A percentile compares a stretch with the other conserved stretches of the same genome.
These are phyloP conservation scores for Apodemia zela DNA, from an alignment of 2,888 invertebrate genomes.

Conservation along the genomic window DNA sequence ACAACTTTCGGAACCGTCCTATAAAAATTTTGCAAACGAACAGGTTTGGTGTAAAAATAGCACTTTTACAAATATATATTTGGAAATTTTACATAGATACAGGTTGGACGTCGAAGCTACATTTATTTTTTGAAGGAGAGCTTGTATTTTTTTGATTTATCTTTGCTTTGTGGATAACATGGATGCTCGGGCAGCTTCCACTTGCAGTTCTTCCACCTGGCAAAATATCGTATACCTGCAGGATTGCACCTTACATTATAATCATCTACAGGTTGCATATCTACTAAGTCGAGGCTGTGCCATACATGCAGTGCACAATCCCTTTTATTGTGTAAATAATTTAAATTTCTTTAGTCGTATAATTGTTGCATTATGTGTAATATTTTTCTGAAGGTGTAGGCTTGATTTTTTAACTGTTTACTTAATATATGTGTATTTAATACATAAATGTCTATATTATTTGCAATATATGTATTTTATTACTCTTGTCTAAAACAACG, in stretches of 20 bases:
- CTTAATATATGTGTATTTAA: not conserved
- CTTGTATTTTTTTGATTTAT: slow-evolving; percentile 72
- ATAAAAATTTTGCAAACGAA: slow-evolving; percentile 59
- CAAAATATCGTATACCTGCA: slow-evolving; percentile 90
- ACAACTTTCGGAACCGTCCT: slow-evolving; percentile 65
- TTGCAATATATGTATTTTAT: not conserved
- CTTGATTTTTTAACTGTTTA: not conserved
- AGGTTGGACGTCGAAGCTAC: slow-evolving; percentile 67
- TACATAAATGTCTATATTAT: not conserved
- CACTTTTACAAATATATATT: slow-evolving; percentile 67
- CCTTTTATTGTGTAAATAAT: slow-evolving; percentile 32
- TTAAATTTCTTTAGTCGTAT: slow-evolving; percentile 13
- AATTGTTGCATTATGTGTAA: slow-evolving; percentile 19
- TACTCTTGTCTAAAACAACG: too few species aligned
- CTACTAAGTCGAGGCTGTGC: slow-evolving; percentile 53
- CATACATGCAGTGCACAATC: slow-evolving; percentile 51
- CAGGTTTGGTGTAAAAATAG: slow-evolving; percentile 71
- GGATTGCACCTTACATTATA: slow-evolving; percentile 80
- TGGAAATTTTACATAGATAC: slow-evolving; percentile 69
- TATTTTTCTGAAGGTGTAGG: slow-evolving; percentile 1
- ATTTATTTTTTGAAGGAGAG: slow-evolving; percentile 75
- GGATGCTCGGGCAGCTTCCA: slow-evolving; percentile 86
- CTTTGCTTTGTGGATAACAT: slow-evolving; percentile 83
- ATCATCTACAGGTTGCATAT: slow-evolving; percentile 74
- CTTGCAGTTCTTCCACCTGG: slow-evolving; percentile 91